A percentile compares a stretch with the other conserved stretches of the same genome.
Conservation (phyloP, 1,140 invertebrate genomes). For the Phthorimaea operculella region DNA sequence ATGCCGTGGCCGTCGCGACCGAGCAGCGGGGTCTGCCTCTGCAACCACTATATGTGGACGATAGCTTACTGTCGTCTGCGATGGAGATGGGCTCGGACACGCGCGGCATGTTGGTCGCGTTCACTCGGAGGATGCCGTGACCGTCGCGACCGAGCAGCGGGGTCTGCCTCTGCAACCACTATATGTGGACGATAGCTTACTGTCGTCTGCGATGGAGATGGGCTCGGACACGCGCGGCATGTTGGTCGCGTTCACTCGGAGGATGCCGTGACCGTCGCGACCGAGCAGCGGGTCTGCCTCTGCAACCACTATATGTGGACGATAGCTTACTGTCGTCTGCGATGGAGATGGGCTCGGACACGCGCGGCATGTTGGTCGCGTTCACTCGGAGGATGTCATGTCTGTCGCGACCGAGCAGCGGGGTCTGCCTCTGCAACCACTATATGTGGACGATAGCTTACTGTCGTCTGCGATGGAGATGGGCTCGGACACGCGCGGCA, state of each 20-base stretch:
- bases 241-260: slow-evolving; percentile 22
- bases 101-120: slow-evolving; percentile 29
- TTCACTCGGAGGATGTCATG: slow-evolving; percentile 23
- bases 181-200: no score
- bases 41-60: no score
- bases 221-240: slow-evolving; percentile 41
- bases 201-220: slow-evolving; percentile 37
- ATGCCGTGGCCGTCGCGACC: slow-evolving; percentile 26
- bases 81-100: slow-evolving; percentile 47
- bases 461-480: slow-evolving; percentile 42
- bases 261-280: slow-evolving; percentile 24
- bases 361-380: slow-evolving; percentile 29
- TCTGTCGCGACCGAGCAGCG: slow-evolving; percentile 27
- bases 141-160: slow-evolving; percentile 29
- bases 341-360: slow-evolving; percentile 44
- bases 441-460: no score
- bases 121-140: slow-evolving; percentile 20
- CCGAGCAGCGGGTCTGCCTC: slow-evolving; percentile 27
- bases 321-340: slow-evolving; percentile 38
- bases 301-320: no score
- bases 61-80: slow-evolving; percentile 38
- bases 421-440: no score
- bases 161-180: no score
- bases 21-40: slow-evolving; percentile 24
- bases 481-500: slow-evolving; percentile 42